phyloP scores from a whole-genome alignment of 2,888 invertebrate species.

The Arge pagana region DNA sequence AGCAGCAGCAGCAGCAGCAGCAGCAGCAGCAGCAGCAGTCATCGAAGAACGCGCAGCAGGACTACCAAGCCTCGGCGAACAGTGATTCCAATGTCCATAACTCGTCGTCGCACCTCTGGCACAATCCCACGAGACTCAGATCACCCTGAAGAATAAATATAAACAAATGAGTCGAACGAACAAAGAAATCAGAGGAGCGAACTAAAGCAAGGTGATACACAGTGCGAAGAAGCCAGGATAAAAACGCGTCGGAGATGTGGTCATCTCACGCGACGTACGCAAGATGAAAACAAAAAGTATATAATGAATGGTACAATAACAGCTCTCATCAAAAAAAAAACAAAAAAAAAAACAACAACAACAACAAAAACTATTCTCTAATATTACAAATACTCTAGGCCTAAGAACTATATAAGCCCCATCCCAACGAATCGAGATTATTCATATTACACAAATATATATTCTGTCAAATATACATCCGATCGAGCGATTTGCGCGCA shows the following conservation, averaged over 20 bases:
- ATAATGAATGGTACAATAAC: conserved; percentile 16
- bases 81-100: conserved; percentile 43
- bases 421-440: neutral
- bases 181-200: conserved; percentile 5
- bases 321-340: neutral
- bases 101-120: conserved; percentile 51
- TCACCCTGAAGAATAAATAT: conserved; percentile 51
- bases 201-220: too few species aligned
- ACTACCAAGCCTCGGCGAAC: conserved; percentile 40
- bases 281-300: too few species aligned
- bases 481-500: too few species aligned
- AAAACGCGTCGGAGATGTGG: too few species aligned
- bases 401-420: conserved; percentile 6
- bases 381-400: conserved; percentile 14
- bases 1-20: conserved; percentile 36
- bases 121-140: conserved; percentile 54
- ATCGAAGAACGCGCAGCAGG: conserved; percentile 34
- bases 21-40: conserved; percentile 36
- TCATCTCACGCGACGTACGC: too few species aligned
- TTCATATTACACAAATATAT: conserved; percentile 8
- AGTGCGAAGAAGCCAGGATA: too few species aligned
- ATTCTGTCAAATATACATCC: neutral
- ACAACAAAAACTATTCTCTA: neutral
- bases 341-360: neutral
- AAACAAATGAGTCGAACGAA: conserved; percentile 1